A percentile compares a stretch with the other conserved stretches of the same genome.
These are phyloP conservation scores for Drosophila peninsularis DNA, from an alignment of 2,888 invertebrate species.

Conservation along the genomic window DNA sequence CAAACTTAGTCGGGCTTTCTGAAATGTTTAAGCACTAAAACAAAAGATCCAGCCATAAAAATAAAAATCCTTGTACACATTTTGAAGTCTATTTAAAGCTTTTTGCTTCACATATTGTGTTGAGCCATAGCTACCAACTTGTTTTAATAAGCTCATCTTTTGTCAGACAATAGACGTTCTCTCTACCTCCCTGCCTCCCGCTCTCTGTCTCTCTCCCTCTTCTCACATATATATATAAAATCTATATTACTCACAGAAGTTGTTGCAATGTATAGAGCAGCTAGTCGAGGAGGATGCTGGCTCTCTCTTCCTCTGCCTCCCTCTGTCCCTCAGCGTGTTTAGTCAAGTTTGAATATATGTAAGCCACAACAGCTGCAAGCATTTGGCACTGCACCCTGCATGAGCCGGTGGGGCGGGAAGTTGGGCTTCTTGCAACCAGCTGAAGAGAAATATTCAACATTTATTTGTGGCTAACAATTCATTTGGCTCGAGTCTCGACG, in stretches of 20 bases:
- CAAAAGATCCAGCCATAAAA: no score
- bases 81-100: no score
- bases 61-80: background rate
- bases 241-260: background rate
- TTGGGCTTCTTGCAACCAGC: background rate
- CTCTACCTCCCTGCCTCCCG: background rate
- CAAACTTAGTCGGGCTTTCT: no score
- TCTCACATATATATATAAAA: background rate
- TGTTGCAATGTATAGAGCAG: background rate
- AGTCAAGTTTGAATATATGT: no score
- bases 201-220: background rate
- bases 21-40: no score
- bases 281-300: background rate
- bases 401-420: background rate
- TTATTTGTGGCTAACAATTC: slow-evolving; percentile 28
- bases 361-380: slow-evolving; percentile 48
- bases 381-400: slow-evolving; percentile 27
- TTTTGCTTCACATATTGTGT: background rate
- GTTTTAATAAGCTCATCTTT: background rate
- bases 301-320: background rate
- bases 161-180: background rate
- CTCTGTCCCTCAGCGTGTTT: background rate
- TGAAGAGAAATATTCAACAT: slow-evolving; percentile 23
- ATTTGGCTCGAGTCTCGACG: slow-evolving; percentile 5
- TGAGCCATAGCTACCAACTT: background rate